Conservation (phyloP, 2,113 vertebrate genomes). For the Butorides virescens region DNA sequence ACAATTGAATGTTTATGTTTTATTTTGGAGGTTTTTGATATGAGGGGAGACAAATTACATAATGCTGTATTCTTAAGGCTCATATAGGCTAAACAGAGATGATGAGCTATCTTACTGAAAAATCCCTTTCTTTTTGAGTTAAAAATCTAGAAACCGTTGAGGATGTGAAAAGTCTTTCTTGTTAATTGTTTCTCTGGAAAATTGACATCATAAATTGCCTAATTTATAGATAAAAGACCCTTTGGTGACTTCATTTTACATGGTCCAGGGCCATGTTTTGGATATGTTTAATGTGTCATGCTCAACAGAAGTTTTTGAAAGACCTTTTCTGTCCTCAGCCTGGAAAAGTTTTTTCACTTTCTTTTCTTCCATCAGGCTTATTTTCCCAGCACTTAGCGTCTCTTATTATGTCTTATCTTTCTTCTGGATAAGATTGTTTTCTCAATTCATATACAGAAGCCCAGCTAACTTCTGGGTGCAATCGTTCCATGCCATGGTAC, state of each 20-base stretch:
- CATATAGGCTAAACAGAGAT: neutral
- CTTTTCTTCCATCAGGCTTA: neutral
- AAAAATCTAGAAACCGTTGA: neutral
- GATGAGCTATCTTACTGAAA: neutral
- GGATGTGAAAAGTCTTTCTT: neutral
- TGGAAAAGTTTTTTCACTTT: conserved; percentile 12
- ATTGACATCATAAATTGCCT: neutral
- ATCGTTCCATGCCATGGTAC: neutral
- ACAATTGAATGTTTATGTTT: neutral
- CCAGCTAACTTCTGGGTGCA: neutral
- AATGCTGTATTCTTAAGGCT: neutral
- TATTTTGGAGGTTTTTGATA: neutral
- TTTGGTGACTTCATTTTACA: neutral
- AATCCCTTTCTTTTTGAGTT: neutral
- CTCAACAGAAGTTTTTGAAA: neutral
- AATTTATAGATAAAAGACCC: neutral
- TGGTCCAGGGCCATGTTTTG: neutral
- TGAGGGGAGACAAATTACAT: neutral
- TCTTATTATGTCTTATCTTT: conserved; percentile 35
- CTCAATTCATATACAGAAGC: neutral
- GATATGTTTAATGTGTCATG: neutral
- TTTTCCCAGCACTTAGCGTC: neutral
- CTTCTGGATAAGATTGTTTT: conserved; percentile 18
- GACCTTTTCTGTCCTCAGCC: neutral
- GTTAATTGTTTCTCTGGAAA: neutral